Evolutionary conservation across 2,888 invertebrate species (phyloP).

Genomic region (Hypomecis punctinalis): DNA sequence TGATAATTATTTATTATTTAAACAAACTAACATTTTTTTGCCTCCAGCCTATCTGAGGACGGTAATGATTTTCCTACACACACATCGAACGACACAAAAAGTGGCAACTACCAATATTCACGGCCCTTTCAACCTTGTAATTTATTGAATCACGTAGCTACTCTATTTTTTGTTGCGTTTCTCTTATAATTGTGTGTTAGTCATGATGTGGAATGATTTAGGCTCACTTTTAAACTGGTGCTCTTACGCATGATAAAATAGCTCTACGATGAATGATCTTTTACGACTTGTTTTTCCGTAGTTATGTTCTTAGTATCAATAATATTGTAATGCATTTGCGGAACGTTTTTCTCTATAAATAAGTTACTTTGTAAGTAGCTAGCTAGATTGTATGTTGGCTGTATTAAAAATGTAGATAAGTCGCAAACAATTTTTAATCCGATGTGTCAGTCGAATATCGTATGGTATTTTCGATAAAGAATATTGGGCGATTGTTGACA

Average conservation of each 20-base stretch:
- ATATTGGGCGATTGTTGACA: too few species aligned
- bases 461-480: too few species aligned
- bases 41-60: constrained; percentile 12
- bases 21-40: neutral
- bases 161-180: constrained; percentile 47
- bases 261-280: neutral
- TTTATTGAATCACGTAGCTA: constrained; percentile 63
- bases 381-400: too few species aligned
- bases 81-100: constrained; percentile 41
- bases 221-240: neutral
- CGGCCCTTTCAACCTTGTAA: constrained; percentile 60
- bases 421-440: too few species aligned
- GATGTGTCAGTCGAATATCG: too few species aligned
- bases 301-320: neutral
- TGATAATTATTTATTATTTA: too few species aligned
- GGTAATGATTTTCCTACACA: constrained; percentile 34
- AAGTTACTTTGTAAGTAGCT: too few species aligned
- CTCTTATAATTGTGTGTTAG: constrained; percentile 38
- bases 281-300: neutral
- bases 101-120: constrained; percentile 62
- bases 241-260: constrained; percentile 8
- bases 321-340: neutral
- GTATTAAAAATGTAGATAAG: too few species aligned
- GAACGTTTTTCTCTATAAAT: too few species aligned
- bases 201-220: constrained; percentile 14